Percentiles rank a stretch among this genome's conserved stretches.
Conservation (phyloP, 2,888 invertebrate genomes). For the Melanophora roralis region DNA sequence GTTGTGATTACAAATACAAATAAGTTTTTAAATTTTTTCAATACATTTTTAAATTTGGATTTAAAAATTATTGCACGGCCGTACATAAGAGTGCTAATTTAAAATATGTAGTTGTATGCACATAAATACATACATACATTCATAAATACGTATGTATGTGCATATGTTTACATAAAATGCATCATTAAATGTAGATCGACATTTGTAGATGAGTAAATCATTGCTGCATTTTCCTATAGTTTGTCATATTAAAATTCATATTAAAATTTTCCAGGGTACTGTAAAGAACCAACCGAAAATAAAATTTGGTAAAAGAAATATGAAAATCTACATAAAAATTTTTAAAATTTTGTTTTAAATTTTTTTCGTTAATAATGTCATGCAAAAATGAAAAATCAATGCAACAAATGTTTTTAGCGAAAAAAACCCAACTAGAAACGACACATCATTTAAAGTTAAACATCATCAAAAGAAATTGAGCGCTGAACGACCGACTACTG, state of each 20-base stretch:
- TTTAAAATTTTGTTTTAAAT: not conserved
- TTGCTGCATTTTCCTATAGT: constrained; percentile 48
- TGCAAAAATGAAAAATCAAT: constrained; percentile 70
- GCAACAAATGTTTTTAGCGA: constrained; percentile 68
- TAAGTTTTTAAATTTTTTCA: not conserved
- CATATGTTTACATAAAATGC: constrained; percentile 51
- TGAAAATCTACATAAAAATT: not conserved
- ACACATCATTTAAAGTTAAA: constrained; percentile 75
- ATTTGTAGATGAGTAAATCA: constrained; percentile 48
- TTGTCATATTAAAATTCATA: constrained; percentile 13
- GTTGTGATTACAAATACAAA: not conserved
- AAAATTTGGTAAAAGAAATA: constrained; percentile 36
- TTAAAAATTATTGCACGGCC: constrained; percentile 68
- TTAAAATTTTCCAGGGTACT: constrained; percentile 45
- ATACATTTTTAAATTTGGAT: constrained; percentile 41
- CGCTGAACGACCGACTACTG: constrained; percentile 41
- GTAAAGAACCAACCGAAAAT: constrained; percentile 51
- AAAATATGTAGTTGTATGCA: too few relatives aligned
- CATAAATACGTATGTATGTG: too few relatives aligned
- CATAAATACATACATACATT: not conserved
- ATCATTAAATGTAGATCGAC: constrained; percentile 61
- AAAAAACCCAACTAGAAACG: constrained; percentile 72
- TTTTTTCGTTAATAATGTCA: constrained; percentile 35
- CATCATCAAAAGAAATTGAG: constrained; percentile 74
- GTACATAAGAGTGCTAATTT: constrained; percentile 68